phyloP scores from a whole-genome alignment of 35 echinoderm and acorn worm genomes.

The Lytechinus pictus region DNA sequence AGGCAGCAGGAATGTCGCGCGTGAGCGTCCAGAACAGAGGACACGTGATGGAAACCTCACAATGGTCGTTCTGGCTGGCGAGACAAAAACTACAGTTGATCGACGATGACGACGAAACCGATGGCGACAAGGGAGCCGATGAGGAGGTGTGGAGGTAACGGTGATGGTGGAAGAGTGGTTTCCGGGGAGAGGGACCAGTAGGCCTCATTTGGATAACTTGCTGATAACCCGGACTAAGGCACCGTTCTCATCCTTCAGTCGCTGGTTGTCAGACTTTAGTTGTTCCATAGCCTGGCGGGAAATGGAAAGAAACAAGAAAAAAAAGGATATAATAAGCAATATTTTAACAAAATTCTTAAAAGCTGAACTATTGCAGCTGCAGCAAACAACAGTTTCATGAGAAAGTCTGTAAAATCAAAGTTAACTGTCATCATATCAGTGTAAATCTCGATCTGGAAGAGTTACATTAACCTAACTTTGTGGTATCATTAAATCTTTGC shows the following conservation, averaged over 20 bases:
- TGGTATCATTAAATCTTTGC: too few species aligned
- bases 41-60: constrained; percentile 37
- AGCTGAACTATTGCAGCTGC: too few species aligned
- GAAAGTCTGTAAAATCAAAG: too few species aligned
- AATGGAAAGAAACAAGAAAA: constrained; percentile 22
- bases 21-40: constrained; percentile 13
- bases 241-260: constrained; percentile 98
- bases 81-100: neutral
- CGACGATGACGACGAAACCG: neutral
- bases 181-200: neutral
- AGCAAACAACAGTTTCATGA: too few species aligned
- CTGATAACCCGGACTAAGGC: constrained; percentile 97
- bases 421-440: too few species aligned
- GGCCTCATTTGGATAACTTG: constrained; percentile 95
- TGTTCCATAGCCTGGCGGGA: constrained; percentile 80
- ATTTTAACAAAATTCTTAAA: too few species aligned
- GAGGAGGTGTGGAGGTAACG: neutral
- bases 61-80: neutral
- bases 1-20: constrained; percentile 33
- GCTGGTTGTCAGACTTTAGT: constrained; percentile 97
- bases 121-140: constrained; percentile 26
- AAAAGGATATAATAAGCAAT: too few species aligned
- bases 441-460: too few species aligned
- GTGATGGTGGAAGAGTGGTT: neutral
- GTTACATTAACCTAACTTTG: too few species aligned